phyloP scores from a whole-genome alignment of 2,113 vertebrate species.

The Cyrtonyx montezumae region DNA sequence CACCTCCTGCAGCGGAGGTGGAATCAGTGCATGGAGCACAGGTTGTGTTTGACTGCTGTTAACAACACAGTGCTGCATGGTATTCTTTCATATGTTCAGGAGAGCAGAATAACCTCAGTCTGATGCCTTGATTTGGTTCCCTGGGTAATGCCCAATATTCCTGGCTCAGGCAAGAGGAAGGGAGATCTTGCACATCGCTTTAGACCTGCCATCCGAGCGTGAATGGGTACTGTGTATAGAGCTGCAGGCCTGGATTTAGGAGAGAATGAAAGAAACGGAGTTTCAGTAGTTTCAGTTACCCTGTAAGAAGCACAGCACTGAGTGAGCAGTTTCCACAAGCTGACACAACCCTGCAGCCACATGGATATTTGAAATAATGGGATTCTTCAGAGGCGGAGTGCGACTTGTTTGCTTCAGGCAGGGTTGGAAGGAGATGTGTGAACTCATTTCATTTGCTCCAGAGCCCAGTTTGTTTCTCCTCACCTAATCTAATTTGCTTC shows the following conservation, averaged over 20 bases:
- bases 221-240: not conserved
- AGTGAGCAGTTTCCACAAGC: not conserved
- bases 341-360: not conserved
- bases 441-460: slow-evolving; percentile 39
- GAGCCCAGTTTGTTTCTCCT: slow-evolving; percentile 44
- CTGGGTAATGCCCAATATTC: not conserved
- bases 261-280: not conserved
- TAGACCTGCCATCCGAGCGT: not conserved
- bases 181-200: not conserved
- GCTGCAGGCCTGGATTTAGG: not conserved
- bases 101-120: not conserved
- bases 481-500: slow-evolving; percentile 46
- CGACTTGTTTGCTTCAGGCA: slow-evolving; percentile 38
- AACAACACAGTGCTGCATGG: not conserved
- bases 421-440: not conserved
- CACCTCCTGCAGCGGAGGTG: not conserved
- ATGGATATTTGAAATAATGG: not conserved
- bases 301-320: fast-evolving
- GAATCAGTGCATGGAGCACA: not conserved
- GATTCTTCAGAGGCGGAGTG: not conserved
- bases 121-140: not conserved
- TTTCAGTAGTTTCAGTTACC: not conserved
- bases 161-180: not conserved
- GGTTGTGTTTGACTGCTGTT: not conserved
- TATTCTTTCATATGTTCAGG: not conserved